phyloP scores from a whole-genome alignment of 2,797 vertebrate genomes.

The Alcedo quadribrachys region DNA sequence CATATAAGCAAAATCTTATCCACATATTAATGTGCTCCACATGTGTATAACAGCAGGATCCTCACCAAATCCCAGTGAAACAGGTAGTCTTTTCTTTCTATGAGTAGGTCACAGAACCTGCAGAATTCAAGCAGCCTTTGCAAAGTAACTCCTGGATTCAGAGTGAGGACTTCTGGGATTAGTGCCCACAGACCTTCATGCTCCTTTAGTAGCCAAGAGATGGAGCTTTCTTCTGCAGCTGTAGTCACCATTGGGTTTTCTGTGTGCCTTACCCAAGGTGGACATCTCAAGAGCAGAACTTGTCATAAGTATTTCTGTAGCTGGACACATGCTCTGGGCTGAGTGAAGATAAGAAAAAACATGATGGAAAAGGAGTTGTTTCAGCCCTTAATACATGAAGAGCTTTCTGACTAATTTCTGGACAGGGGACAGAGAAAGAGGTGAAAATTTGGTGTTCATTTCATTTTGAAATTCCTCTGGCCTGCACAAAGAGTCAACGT shows the following conservation, averaged over 20 bases:
- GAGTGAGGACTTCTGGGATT: rapidly evolving
- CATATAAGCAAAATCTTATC: background rate
- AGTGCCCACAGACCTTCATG: rapidly evolving
- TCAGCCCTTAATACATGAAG: background rate
- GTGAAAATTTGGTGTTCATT: background rate
- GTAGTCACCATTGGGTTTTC: background rate
- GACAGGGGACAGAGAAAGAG: background rate
- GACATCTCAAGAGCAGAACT: background rate
- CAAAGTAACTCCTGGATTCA: background rate
- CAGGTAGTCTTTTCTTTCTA: background rate
- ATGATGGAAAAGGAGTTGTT: rapidly evolving
- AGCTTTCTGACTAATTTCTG: background rate
- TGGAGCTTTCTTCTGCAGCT: background rate
- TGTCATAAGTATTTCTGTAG: background rate
- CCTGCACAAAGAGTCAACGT: background rate
- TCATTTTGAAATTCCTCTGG: background rate
- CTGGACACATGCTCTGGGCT: background rate
- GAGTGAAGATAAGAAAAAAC: rapidly evolving
- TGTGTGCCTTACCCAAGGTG: rapidly evolving
- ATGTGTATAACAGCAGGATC: background rate
- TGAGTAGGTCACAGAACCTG: background rate
- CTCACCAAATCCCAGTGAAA: background rate
- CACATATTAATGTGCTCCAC: background rate
- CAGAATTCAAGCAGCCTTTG: background rate
- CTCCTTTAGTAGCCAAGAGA: background rate